Evolutionary conservation across 2,888 invertebrate genomes (phyloP).

Genomic region (Pyrocoelia pectoralis): DNA sequence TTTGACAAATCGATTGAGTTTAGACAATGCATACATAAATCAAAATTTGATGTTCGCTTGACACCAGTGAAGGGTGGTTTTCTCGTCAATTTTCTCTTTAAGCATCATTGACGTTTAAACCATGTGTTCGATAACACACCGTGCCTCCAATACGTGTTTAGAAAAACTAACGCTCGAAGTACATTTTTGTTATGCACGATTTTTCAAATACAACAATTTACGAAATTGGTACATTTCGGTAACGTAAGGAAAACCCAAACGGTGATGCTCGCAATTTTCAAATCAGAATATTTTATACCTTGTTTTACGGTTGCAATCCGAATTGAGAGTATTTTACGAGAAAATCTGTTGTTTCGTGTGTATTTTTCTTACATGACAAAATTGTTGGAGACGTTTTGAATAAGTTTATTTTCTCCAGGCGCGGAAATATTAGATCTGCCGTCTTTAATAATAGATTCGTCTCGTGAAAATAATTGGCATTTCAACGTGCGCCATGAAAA

Average conservation of each 20-base stretch:
- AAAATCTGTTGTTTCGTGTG: conserved; percentile 22
- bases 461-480: too few species aligned
- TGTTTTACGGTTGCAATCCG: conserved; percentile 34
- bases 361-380: conserved; percentile 31
- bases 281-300: conserved; percentile 36
- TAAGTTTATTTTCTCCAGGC: conserved; percentile 10
- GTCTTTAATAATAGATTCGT: conserved; percentile 8
- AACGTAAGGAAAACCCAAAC: conserved; percentile 17
- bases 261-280: conserved; percentile 24
- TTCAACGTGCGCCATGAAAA: not conserved
- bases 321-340: conserved; percentile 33
- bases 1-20: too few species aligned
- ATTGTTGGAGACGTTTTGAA: conserved; percentile 27
- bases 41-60: too few species aligned
- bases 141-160: not conserved
- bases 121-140: not conserved
- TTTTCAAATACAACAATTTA: conserved; percentile 4
- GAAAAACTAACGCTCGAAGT: not conserved
- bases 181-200: not conserved
- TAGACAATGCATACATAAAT: too few species aligned
- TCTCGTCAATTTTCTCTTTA: not conserved
- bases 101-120: conserved; percentile 6
- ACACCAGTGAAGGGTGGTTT: too few species aligned
- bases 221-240: conserved; percentile 11
- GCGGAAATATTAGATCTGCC: conserved; percentile 17